Conservation (phyloP, 2,113 vertebrate genomes). For the Vombatus ursinus region DNA sequence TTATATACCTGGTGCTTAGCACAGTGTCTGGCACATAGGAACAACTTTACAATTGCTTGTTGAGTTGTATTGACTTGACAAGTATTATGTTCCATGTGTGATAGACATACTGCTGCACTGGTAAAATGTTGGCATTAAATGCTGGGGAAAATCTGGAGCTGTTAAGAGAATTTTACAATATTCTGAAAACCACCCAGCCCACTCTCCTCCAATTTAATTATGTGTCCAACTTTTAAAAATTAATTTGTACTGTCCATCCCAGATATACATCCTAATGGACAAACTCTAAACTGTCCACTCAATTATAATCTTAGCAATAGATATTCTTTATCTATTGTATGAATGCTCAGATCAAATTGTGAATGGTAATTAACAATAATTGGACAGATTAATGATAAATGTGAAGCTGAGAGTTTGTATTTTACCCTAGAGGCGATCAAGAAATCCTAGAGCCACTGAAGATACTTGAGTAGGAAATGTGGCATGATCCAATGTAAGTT, state of each 20-base stretch:
- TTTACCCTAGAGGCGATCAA: not conserved
- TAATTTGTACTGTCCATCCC: not conserved
- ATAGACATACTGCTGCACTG: not conserved
- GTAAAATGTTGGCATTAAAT: not conserved
- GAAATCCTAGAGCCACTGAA: not conserved
- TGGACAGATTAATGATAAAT: not conserved
- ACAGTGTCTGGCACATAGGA: not conserved
- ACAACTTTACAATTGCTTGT: not conserved
- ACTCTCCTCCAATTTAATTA: not conserved
- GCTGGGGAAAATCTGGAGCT: not conserved
- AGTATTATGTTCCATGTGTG: not conserved
- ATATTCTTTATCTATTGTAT: not conserved
- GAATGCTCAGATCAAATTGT: not conserved
- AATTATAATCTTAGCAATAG: not conserved
- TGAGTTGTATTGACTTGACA: not conserved
- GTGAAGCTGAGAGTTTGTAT: not conserved
- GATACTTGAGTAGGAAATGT: not conserved
- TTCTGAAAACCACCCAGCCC: not conserved
- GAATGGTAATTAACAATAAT: not conserved
- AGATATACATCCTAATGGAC: not conserved
- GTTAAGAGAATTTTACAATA: not conserved
- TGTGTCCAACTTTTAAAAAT: not conserved
- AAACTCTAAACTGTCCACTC: not conserved
- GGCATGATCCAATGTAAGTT: not conserved
- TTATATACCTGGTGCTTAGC: not conserved